Evolutionary conservation across 2,888 invertebrate species (phyloP).

Genomic region (Plagiodera versicolora): DNA sequence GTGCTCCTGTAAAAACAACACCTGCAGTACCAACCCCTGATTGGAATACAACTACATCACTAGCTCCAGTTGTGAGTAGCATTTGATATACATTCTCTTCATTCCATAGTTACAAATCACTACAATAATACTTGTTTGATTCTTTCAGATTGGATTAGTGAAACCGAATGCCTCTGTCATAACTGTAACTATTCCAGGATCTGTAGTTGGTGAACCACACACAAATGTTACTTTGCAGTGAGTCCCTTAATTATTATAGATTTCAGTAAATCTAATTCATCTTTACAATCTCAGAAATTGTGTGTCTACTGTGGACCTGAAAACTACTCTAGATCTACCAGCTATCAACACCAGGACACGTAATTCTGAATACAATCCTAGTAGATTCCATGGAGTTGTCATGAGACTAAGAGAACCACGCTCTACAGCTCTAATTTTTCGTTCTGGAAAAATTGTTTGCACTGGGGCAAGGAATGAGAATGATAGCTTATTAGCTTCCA

Average conservation of each 20-base stretch:
- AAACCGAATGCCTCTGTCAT: conserved; percentile 37
- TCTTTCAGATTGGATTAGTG: conserved; percentile 17
- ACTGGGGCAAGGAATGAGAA: conserved; percentile 79
- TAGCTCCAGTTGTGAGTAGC: conserved; percentile 4
- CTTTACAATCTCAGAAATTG: conserved; percentile 61
- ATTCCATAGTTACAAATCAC: too few species aligned
- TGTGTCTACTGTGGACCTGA: conserved; percentile 77
- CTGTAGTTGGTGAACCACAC: conserved; percentile 58
- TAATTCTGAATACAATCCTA: conserved; percentile 82
- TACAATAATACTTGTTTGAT: too few species aligned
- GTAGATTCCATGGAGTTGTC: conserved; percentile 78
- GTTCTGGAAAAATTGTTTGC: conserved; percentile 81
- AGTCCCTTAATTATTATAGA: conserved; percentile 31
- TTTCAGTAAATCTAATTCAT: too few species aligned
- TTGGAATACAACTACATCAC: conserved; percentile 42
- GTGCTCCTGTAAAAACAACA: conserved; percentile 50
- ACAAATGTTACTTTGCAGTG: conserved; percentile 57
- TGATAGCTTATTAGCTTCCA: conserved; percentile 71
- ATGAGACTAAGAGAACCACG: conserved; percentile 81
- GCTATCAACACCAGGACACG: conserved; percentile 77
- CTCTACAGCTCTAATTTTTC: conserved; percentile 74
- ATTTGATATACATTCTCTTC: too few species aligned
- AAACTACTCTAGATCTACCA: conserved; percentile 70
- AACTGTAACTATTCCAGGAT: conserved; percentile 48
- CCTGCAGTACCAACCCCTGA: conserved; percentile 54